Base-by-base conservation (phyloP, 2,113 vertebrate genomes). In the Paraplagusia blochii region DNA sequence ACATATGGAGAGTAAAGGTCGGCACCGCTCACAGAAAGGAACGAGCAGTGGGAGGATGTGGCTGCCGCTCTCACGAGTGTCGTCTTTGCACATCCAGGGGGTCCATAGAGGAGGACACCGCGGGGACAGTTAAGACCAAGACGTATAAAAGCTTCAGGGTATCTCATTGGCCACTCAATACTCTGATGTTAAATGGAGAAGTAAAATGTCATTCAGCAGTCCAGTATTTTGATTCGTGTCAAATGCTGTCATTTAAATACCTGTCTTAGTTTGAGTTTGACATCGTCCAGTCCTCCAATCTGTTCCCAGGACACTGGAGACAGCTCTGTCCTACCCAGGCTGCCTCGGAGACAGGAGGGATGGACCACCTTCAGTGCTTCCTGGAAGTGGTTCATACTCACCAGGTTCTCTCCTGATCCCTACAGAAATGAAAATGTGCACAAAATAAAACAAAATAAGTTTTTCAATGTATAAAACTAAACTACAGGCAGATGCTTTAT, bases 61-160 rank as follows among this genome's bases (percentile, higher is more conserved):
- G 95, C 94, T 7, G 92, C 88, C 9, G 95, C 95, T 60, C 81
- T 92, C 53, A 95, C 93, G 11, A 98, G 83, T 0, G 91, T 94
- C 8, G 97, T 99, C 83, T 99, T 99, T 9, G 94, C 95, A 58
- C 97, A 99, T 1, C 97, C 97, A 0, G 97, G 92, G 0, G 97
- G 97, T 2, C 95, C 97, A 0, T 91, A 95, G 12, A 98, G 91
- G 50, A 99, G 90, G 63, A 98, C 85, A 0, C 97, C 97, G 17
- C 87, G 92, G 0, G 94, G 94, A 2, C 78, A 91, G 34, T 88
- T 75, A 54, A 98, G 88, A 12, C 95, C 96, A 84, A 99, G 90
- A 58, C 94, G 89, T 6, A 86, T 76, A 58, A 98, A 96, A 0
- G 95, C 95, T 50, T 91, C 87, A 0, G 96, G 95, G 71, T 91